phyloP scores from a whole-genome alignment of 2,797 vertebrate genomes.

The Poecilia velifera region DNA sequence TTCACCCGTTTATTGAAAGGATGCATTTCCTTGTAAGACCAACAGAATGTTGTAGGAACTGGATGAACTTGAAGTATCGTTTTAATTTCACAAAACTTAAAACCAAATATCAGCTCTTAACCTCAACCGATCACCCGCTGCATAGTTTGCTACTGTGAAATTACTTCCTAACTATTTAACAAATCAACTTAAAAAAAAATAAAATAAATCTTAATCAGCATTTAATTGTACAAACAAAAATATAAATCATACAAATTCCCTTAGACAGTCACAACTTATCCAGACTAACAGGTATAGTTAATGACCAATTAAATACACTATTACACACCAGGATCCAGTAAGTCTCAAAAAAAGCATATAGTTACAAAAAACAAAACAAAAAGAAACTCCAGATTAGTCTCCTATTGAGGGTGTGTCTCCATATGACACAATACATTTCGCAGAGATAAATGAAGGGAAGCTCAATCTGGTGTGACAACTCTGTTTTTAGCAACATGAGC shows the following conservation, averaged over 20 bases:
- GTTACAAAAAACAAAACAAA: not conserved
- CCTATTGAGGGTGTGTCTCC: constrained; percentile 6
- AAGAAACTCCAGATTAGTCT: not conserved
- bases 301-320: not conserved
- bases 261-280: not conserved
- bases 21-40: constrained; percentile 8
- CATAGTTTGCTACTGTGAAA: constrained; percentile 9
- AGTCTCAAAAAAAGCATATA: not conserved
- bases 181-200: not conserved
- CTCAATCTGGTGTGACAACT: not conserved
- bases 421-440: not conserved
- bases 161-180: constrained; percentile 2
- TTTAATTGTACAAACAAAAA: not conserved
- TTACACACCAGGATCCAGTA: constrained; percentile 1
- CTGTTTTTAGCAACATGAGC: not conserved
- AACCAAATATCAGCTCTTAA: not conserved
- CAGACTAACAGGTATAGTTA: not conserved
- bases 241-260: not conserved
- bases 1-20: constrained; percentile 12
- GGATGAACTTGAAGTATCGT: constrained; percentile 17
- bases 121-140: not conserved
- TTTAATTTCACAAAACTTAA: constrained; percentile 16
- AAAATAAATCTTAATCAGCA: not conserved
- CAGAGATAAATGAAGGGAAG: not conserved
- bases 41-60: constrained; percentile 32